Conservation (phyloP, 2,888 invertebrate genomes). For the Nesidiocoris tenuis region DNA sequence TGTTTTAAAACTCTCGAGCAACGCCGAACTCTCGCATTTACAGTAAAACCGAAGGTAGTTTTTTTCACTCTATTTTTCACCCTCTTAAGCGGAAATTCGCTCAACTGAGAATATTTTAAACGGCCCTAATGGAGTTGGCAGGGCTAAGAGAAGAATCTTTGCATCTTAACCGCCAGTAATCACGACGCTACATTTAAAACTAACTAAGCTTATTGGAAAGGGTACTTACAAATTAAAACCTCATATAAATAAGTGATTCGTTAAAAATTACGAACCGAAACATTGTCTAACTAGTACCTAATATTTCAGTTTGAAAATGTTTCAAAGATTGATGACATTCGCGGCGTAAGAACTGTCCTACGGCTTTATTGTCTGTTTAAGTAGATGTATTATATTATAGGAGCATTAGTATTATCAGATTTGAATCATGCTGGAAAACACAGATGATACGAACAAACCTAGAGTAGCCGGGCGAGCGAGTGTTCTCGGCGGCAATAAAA, state of each 20-base stretch:
- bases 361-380: too few species aligned
- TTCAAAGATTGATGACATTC: too few species aligned
- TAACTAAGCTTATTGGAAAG: background rate
- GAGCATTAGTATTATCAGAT: too few species aligned
- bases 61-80: constrained; percentile 13
- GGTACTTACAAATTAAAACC: too few species aligned
- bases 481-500: background rate
- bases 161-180: background rate
- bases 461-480: background rate
- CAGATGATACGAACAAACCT: background rate
- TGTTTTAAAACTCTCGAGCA: constrained; percentile 40
- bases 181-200: background rate
- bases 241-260: too few species aligned
- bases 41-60: constrained; percentile 37
- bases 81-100: constrained; percentile 6
- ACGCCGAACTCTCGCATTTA: constrained; percentile 33
- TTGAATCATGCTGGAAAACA: background rate
- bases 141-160: constrained; percentile 22
- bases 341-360: too few species aligned
- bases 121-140: constrained; percentile 34
- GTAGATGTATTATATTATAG: too few species aligned
- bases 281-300: too few species aligned
- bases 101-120: constrained; percentile 35
- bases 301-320: too few species aligned
- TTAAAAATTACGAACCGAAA: background rate